Percentiles rank a stretch among this genome's conserved stretches.
phyloP scores from a whole-genome alignment of 2,888 invertebrate genomes.

The Protula sp. region DNA sequence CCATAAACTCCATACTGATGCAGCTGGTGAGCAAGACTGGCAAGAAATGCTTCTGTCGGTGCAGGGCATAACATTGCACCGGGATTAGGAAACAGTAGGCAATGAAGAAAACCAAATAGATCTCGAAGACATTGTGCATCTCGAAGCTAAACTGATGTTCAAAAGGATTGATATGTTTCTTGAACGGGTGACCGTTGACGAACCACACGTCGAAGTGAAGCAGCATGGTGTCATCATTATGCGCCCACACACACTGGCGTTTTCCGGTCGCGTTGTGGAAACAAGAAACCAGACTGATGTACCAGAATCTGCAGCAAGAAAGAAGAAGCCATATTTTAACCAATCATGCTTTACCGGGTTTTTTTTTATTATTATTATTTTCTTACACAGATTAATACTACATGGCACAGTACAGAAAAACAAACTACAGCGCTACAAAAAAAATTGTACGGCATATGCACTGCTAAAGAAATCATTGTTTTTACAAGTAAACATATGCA shows the following conservation, averaged over 20 bases:
- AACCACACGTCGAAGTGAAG: constrained; percentile 88
- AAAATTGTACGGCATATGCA: no score
- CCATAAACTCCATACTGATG: constrained; percentile 76
- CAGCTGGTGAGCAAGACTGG: constrained; percentile 85
- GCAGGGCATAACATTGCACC: constrained; percentile 84
- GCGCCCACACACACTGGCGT: constrained; percentile 35
- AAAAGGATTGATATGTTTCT: constrained; percentile 70
- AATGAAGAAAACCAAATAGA: constrained; percentile 83
- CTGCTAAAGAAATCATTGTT: no score
- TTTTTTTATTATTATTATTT: no score
- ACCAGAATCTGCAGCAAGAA: constrained; percentile 74
- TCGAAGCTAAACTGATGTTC: constrained; percentile 96
- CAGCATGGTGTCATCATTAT: constrained; percentile 28
- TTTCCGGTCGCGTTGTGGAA: constrained; percentile 61
- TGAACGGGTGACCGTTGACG: constrained; percentile 91
- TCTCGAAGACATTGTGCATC: constrained; percentile 75
- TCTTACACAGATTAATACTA: no score
- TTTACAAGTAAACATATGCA: no score
- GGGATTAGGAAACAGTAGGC: constrained; percentile 78
- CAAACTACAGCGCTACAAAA: no score
- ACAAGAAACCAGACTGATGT: constrained; percentile 89
- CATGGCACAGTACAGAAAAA: no score
- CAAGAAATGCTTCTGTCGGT: constrained; percentile 80
- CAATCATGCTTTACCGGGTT: no score
- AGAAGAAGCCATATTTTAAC: no score